These are phyloP conservation scores for Tetragonula clypearis DNA, from an alignment of 1,140 invertebrate species.

Conservation along the genomic window DNA sequence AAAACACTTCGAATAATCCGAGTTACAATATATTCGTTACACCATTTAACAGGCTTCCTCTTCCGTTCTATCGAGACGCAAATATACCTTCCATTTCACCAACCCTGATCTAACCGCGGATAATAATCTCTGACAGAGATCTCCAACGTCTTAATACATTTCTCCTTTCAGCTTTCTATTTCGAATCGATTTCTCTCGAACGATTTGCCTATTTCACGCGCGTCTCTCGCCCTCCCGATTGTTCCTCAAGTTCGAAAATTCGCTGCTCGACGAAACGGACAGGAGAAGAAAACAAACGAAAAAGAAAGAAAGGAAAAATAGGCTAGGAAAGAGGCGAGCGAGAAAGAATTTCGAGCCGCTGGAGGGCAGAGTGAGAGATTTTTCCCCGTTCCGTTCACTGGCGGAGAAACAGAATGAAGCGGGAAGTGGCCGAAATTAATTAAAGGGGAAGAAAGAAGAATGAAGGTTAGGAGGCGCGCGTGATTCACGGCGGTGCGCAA, in stretches of 20 bases:
- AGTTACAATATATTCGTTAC: no score
- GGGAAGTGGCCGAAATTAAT: slow-evolving; percentile 43
- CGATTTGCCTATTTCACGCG: not conserved
- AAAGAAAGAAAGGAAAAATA: no score
- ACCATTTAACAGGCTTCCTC: not conserved
- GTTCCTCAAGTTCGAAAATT: not conserved
- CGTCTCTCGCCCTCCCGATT: not conserved
- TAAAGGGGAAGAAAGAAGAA: not conserved
- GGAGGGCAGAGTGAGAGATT: no score
- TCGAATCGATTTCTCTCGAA: not conserved
- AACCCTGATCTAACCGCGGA: no score
- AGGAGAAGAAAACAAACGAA: not conserved
- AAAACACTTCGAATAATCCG: no score
- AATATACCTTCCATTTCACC: no score
- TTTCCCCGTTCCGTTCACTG: not conserved
- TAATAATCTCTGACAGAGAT: not conserved
- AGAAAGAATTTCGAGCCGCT: not conserved
- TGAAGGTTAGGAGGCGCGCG: not conserved
- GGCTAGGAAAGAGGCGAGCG: not conserved
- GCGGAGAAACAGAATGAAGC: not conserved
- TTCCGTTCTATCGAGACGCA: no score
- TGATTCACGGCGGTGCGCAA: slow-evolving; percentile 31
- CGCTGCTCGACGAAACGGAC: not conserved
- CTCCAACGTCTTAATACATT: not conserved
- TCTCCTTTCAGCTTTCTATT: not conserved